Evolutionary conservation across 2,113 vertebrate genomes (phyloP).

Genomic region (Serinus canaria): DNA sequence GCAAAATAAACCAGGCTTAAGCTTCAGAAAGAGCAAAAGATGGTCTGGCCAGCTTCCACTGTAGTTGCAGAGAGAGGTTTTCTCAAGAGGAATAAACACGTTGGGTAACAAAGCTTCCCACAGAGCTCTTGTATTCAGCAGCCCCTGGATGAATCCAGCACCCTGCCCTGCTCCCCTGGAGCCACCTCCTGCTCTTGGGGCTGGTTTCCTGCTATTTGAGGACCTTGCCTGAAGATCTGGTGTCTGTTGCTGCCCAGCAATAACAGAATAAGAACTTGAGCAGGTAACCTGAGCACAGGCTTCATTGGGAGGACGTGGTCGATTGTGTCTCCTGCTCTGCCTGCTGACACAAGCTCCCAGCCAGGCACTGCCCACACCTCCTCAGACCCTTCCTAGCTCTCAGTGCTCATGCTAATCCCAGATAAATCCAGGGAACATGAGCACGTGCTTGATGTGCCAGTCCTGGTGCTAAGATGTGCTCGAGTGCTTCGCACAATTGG

Average conservation of each 20-base stretch:
- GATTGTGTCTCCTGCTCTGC: neutral
- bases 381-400: neutral
- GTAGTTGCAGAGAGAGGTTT: neutral
- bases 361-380: neutral
- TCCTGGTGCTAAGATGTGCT: constrained; percentile 15
- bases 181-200: neutral
- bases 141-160: neutral
- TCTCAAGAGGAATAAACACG: neutral
- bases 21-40: neutral
- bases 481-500: constrained; percentile 2
- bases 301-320: neutral
- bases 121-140: neutral
- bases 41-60: neutral
- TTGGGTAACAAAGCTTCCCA: neutral
- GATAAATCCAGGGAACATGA: neutral
- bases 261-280: neutral
- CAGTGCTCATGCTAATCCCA: neutral
- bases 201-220: neutral
- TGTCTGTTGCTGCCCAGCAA: neutral
- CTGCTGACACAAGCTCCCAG: neutral
- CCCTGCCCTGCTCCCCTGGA: neutral
- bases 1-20: neutral
- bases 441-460: neutral
- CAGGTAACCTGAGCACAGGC: neutral
- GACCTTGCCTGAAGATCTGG: neutral